A percentile compares a stretch with the other conserved stretches of the same genome.
Evolutionary conservation across 2,113 vertebrate species (phyloP).

Genomic region (Poecile atricapillus): DNA sequence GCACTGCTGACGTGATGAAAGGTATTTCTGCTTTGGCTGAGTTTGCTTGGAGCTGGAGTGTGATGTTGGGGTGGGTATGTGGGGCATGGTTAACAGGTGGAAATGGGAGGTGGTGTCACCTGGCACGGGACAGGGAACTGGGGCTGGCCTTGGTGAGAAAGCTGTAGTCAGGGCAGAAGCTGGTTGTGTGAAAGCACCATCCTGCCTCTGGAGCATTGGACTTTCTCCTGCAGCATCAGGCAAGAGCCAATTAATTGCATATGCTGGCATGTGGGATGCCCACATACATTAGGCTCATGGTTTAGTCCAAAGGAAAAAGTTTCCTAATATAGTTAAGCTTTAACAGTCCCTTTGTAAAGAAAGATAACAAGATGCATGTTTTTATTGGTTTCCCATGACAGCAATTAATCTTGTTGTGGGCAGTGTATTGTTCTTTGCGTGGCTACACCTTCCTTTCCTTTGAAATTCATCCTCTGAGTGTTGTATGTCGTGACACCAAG

Average conservation of each 20-base stretch:
- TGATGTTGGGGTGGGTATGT: background rate
- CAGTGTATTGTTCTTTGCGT: conserved; percentile 13
- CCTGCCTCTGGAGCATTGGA: background rate
- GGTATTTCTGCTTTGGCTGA: conserved; percentile 4
- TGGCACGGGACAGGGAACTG: background rate
- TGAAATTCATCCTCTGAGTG: background rate
- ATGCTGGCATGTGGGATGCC: conserved; percentile 15
- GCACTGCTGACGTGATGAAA: background rate
- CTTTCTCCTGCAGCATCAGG: conserved; percentile 32
- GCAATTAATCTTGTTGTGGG: background rate
- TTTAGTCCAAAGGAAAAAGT: conserved; percentile 54
- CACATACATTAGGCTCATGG: background rate
- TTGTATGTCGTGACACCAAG: background rate
- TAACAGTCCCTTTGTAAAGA: conserved; percentile 36
- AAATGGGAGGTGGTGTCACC: background rate
- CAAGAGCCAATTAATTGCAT: conserved; percentile 32
- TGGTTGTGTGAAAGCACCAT: background rate
- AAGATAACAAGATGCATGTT: conserved; percentile 41
- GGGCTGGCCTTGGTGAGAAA: conserved; percentile 16
- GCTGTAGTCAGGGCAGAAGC: background rate
- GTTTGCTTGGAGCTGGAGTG: background rate
- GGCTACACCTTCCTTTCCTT: conserved; percentile 32
- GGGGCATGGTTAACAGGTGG: background rate
- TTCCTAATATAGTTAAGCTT: conserved; percentile 56
- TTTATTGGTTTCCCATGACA: conserved; percentile 24